These are phyloP conservation scores for Monochamus saltuarius DNA, from an alignment of 1,140 invertebrate genomes.

Conservation along the genomic window DNA sequence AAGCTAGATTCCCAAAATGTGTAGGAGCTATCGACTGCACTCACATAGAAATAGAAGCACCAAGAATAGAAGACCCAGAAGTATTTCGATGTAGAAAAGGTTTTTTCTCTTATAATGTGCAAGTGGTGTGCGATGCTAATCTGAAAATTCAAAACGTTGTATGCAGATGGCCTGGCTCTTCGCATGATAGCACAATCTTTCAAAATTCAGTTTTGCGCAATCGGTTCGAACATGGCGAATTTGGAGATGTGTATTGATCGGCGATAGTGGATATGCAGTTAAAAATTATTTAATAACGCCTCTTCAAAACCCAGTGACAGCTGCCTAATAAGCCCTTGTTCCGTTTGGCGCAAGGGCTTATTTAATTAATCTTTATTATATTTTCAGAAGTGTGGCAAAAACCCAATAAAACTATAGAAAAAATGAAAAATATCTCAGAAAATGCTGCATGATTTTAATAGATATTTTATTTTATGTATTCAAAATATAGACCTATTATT, in stretches of 20 bases:
- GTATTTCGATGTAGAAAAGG: slow-evolving; percentile 48
- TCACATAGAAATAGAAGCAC: slow-evolving; percentile 35
- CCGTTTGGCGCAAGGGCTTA: no score
- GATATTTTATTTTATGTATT: no score
- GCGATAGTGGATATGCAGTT: not conserved
- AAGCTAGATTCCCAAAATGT: slow-evolving; percentile 38
- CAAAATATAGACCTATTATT: no score
- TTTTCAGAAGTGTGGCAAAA: no score
- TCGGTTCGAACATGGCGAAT: not conserved
- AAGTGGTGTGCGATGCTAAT: slow-evolving; percentile 41
- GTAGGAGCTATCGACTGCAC: slow-evolving; percentile 48
- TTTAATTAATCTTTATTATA: no score
- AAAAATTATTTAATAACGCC: no score
- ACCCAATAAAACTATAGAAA: no score
- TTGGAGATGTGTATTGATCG: not conserved
- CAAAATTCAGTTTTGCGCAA: slow-evolving; percentile 26
- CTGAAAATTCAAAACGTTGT: slow-evolving; percentile 43
- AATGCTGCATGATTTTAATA: no score
- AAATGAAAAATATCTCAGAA: no score
- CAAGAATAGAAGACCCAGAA: slow-evolving; percentile 40
- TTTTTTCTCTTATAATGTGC: slow-evolving; percentile 50
- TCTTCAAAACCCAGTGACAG: no score
- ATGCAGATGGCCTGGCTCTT: slow-evolving; percentile 47
- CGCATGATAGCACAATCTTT: slow-evolving; percentile 49
- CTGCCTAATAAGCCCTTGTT: no score